These are phyloP conservation scores for Bombylius major DNA, from an alignment of 2,888 invertebrate species.

Conservation along the genomic window DNA sequence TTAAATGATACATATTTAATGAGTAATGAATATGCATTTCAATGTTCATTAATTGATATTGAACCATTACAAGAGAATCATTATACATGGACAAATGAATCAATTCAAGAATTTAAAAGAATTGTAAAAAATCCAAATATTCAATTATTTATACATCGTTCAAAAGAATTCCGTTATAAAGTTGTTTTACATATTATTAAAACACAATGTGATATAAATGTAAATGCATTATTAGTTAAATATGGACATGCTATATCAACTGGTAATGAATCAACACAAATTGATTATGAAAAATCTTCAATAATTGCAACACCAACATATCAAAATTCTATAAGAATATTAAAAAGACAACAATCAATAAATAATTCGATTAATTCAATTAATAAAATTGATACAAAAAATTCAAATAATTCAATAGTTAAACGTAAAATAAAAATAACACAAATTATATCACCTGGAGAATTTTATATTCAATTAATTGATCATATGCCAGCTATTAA, in stretches of 20 bases:
- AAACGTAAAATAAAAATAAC: slow-evolving; percentile 36
- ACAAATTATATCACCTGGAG: slow-evolving; percentile 43
- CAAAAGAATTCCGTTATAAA: slow-evolving; percentile 22
- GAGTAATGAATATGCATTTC: slow-evolving; percentile 21
- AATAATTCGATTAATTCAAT: neutral
- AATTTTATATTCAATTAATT: slow-evolving; percentile 46
- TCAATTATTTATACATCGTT: slow-evolving; percentile 31
- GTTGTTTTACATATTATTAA: slow-evolving; percentile 35
- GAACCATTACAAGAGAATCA: slow-evolving; percentile 29
- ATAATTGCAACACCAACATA: neutral
- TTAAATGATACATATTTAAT: slow-evolving; percentile 30
- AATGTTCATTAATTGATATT: slow-evolving; percentile 35
- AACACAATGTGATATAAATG: slow-evolving; percentile 33
- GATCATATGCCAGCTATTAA: slow-evolving; percentile 38
- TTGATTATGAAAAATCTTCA: slow-evolving; percentile 4
- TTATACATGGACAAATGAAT: slow-evolving; percentile 31
- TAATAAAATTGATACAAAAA: neutral
- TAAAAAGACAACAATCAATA: neutral
- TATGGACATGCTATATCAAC: slow-evolving; percentile 39
- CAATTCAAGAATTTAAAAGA: slow-evolving; percentile 30
- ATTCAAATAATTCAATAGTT: slow-evolving; percentile 1
- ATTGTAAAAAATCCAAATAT: slow-evolving; percentile 28
- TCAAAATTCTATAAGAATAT: neutral
- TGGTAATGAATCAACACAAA: slow-evolving; percentile 26
- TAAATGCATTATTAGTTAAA: slow-evolving; percentile 42